Evolutionary conservation across 2,113 vertebrate species (phyloP).

Genomic region (Eulemur macaco): DNA sequence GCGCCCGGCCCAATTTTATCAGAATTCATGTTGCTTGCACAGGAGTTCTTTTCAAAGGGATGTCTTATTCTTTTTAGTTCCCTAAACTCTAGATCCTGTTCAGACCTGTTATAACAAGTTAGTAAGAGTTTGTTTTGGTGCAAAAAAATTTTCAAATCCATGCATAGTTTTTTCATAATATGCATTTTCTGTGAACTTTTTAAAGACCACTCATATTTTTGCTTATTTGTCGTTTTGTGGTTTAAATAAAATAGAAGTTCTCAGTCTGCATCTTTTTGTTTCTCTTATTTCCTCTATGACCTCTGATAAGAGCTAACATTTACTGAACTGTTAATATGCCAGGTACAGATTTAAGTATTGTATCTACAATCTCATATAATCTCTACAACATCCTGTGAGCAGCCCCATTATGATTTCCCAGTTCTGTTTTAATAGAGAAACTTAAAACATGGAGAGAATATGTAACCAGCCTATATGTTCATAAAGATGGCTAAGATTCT

Average conservation of each 20-base stretch:
- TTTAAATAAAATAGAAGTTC: constrained; percentile 14
- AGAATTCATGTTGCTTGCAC: not conserved
- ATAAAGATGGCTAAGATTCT: not conserved
- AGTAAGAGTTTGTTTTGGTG: not conserved
- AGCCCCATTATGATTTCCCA: not conserved
- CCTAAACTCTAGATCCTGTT: not conserved
- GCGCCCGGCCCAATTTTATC: not conserved
- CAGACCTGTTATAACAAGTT: not conserved
- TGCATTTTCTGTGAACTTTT: not conserved
- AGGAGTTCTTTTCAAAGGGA: not conserved
- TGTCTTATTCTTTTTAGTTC: not conserved
- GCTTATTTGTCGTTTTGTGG: constrained; percentile 20
- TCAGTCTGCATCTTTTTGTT: constrained; percentile 7
- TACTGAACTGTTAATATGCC: not conserved
- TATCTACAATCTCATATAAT: not conserved
- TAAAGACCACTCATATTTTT: not conserved
- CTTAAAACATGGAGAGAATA: not conserved
- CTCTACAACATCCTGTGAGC: not conserved
- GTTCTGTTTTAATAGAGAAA: constrained; percentile 8
- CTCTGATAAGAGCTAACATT: not conserved
- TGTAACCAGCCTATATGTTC: not conserved
- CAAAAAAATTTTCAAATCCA: not conserved
- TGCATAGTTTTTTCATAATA: not conserved
- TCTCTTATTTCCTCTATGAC: not conserved
- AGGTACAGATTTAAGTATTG: constrained; percentile 1